Evolutionary conservation across 2,888 invertebrate species (phyloP), one percentile per base, ranked within the genome.

Genomic region (Rotaria socialis): DNA sequence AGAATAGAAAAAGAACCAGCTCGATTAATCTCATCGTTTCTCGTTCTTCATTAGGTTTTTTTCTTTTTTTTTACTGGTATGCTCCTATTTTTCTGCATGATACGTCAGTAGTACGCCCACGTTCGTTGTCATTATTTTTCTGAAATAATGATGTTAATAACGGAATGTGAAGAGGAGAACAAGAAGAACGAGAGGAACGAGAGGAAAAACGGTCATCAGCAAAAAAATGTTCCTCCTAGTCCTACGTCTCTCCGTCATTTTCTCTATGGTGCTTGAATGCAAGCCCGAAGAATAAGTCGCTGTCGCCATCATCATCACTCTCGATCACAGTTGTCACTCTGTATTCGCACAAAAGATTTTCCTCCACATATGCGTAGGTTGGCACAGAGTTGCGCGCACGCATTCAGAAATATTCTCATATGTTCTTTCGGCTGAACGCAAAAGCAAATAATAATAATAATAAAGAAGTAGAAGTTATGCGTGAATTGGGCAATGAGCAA

Each of bases 81-180:
- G 24, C 41, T 47, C 47, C 47, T 47, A 10, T 80, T 47, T 8
- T 80, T 80, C 47, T 47, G n/a, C 35, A 67, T 67, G 35, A 35
- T 35, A 67, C 67, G 67, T 16, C 35, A 67, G 19, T 6, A 35
- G 19, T 6, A 35, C 67, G 67, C 67, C 67, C 67, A 67, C 67
- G 67, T 67, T 67, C 67, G 27, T 16, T 67, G 67, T 67, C 67
- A 67, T 67, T 67, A 67, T 67, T 8, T 80, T 80, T 80, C 80
- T 80, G 80, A 10, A 80, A 80, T 80, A 80, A 80, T 47, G 43
- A 47, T 47, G 80, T 80, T 80, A 80, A 80, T 80, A 80, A 80
- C n/a, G 80, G 80, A 80, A 80, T 24, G 47, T 80, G 80, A 47
- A 67, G 67, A 19, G 35, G 35, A 67, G 67, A 67, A 80, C 16